phyloP scores from a whole-genome alignment of 2,113 vertebrate genomes.

The Ciconia maguari region DNA sequence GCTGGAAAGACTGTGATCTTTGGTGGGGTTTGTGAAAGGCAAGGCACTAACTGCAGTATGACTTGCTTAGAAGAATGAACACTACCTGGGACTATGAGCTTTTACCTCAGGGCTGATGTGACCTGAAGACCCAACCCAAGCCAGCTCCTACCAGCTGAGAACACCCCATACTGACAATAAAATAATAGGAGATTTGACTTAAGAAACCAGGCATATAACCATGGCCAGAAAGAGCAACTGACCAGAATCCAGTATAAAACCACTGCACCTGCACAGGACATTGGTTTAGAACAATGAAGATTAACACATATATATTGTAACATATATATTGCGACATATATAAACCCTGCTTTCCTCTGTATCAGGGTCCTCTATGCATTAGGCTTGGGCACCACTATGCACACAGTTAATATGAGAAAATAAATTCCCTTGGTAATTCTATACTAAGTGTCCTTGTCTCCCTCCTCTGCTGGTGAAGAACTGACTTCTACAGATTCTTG shows the following conservation, averaged over 20 bases:
- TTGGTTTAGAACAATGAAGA: neutral
- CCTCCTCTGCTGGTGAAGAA: neutral
- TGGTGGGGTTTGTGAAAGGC: neutral
- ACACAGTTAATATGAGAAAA: neutral
- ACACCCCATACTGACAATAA: neutral
- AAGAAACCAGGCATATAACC: neutral
- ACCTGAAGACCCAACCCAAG: neutral
- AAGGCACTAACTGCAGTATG: neutral
- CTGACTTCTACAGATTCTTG: neutral
- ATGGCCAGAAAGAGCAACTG: neutral
- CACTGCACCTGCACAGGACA: too few relatives aligned
- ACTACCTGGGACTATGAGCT: neutral
- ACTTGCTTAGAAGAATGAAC: neutral
- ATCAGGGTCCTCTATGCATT: neutral
- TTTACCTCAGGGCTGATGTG: neutral
- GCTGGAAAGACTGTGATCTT: neutral
- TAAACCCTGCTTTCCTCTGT: neutral
- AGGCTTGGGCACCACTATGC: neutral
- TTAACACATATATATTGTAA: too few relatives aligned
- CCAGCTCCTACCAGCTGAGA: neutral
- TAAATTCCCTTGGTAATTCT: neutral
- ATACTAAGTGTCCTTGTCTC: neutral
- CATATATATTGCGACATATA: too few relatives aligned
- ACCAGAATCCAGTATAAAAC: neutral
- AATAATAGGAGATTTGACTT: neutral